Evolutionary conservation across 2,797 vertebrate genomes (phyloP).

Genomic region (Thalassophryne amazonica): DNA sequence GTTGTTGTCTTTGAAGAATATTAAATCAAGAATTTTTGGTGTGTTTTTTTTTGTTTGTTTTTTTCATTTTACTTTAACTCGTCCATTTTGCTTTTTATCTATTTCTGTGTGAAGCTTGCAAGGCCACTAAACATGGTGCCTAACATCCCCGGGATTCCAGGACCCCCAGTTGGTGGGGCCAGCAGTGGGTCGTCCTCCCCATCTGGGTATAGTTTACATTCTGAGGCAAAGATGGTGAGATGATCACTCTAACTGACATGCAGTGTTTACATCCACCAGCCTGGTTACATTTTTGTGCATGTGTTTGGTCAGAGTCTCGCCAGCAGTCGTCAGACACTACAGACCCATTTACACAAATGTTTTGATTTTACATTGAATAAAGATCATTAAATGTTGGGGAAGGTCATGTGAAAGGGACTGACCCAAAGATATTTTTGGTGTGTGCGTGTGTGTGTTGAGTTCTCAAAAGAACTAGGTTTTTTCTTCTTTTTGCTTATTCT

Average conservation of each 20-base stretch:
- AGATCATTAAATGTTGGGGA: too few relatives aligned
- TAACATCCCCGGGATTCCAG: constrained; percentile 95
- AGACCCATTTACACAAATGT: too few relatives aligned
- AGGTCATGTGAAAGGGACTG: too few relatives aligned
- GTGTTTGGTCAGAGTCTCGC: too few relatives aligned
- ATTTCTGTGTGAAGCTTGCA: constrained; percentile 78
- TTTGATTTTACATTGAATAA: too few relatives aligned
- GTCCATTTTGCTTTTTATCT: constrained; percentile 3
- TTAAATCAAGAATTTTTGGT: neutral
- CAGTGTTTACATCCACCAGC: too few relatives aligned
- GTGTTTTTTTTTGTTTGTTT: neutral
- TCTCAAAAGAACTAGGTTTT: too few relatives aligned
- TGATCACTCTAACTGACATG: neutral
- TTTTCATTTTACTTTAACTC: neutral
- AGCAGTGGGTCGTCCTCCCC: constrained; percentile 85
- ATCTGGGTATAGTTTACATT: constrained; percentile 82
- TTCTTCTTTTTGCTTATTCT: too few relatives aligned
- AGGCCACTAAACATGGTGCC: constrained; percentile 88
- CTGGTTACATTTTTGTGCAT: too few relatives aligned
- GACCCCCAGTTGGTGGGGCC: constrained; percentile 85
- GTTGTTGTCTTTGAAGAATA: constrained; percentile 15
- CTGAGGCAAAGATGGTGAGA: constrained; percentile 91
- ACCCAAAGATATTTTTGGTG: too few relatives aligned
- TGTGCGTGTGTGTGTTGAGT: too few relatives aligned
- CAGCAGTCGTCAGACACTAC: too few relatives aligned